These are phyloP conservation scores for Linepithema humile DNA, from an alignment of 1,140 invertebrate genomes.

Conservation along the genomic window DNA sequence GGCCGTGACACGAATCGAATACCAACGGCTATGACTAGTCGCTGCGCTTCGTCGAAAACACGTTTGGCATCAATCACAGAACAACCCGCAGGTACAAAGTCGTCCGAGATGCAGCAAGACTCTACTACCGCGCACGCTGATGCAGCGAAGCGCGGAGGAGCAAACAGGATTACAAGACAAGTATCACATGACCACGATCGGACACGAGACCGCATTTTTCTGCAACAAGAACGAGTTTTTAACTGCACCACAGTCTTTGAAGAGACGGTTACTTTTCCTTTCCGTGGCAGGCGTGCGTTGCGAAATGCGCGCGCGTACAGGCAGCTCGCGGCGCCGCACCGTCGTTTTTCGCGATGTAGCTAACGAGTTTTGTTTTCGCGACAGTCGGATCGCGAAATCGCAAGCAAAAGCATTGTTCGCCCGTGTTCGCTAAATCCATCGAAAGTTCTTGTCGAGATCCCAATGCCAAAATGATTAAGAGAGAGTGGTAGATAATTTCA, in stretches of 20 bases:
- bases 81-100: neutral
- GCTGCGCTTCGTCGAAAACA: slow-evolving; percentile 14
- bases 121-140: neutral
- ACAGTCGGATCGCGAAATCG: no score
- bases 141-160: neutral
- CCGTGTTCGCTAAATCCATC: no score
- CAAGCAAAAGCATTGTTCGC: no score
- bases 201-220: slow-evolving; percentile 46
- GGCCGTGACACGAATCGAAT: neutral
- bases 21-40: neutral
- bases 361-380: neutral
- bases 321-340: no score
- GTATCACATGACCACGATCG: neutral
- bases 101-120: no score
- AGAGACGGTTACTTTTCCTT: slow-evolving; percentile 36
- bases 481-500: neutral
- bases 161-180: slow-evolving; percentile 7
- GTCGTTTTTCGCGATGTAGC: no score
- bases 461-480: neutral
- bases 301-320: neutral
- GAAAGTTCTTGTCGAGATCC: neutral
- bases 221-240: slow-evolving; percentile 35
- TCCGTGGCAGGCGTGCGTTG: neutral
- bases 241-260: slow-evolving; percentile 23
- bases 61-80: slow-evolving; percentile 1